Percentiles rank a stretch among this genome's conserved stretches.
Evolutionary conservation across 2,113 vertebrate genomes (phyloP).

Genomic region (Chionomys nivalis): DNA sequence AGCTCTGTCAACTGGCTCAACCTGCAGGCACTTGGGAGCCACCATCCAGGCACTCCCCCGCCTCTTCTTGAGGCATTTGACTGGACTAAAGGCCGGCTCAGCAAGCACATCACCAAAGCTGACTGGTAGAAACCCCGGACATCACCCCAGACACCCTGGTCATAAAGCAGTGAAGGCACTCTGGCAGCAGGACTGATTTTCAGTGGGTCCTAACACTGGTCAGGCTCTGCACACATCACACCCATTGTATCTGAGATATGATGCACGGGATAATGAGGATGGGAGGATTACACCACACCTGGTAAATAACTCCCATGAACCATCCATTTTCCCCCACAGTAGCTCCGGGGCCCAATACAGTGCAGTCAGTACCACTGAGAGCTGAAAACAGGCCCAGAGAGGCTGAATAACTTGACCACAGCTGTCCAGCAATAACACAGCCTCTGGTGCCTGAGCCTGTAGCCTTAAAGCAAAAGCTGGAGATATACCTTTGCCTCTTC

Average conservation of each 20-base stretch:
- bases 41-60: fast-evolving
- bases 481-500: neutral
- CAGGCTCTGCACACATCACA: neutral
- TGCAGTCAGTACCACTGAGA: neutral
- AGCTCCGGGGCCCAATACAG: fast-evolving
- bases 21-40: too few relatives aligned
- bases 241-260: fast-evolving
- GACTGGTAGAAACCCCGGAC: too few relatives aligned
- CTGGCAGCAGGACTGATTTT: neutral
- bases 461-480: neutral
- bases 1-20: too few relatives aligned
- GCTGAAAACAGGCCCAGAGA: neutral
- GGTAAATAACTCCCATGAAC: fast-evolving
- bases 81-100: neutral
- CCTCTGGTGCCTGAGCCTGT: neutral
- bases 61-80: neutral
- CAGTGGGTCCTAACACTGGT: fast-evolving
- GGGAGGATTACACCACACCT: fast-evolving
- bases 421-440: neutral
- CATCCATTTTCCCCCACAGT: neutral
- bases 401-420: neutral
- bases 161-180: too few relatives aligned
- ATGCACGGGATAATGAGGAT: fast-evolving
- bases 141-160: neutral
- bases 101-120: neutral